Conservation (phyloP, 2,113 vertebrate genomes). For the Papio anubis region DNA sequence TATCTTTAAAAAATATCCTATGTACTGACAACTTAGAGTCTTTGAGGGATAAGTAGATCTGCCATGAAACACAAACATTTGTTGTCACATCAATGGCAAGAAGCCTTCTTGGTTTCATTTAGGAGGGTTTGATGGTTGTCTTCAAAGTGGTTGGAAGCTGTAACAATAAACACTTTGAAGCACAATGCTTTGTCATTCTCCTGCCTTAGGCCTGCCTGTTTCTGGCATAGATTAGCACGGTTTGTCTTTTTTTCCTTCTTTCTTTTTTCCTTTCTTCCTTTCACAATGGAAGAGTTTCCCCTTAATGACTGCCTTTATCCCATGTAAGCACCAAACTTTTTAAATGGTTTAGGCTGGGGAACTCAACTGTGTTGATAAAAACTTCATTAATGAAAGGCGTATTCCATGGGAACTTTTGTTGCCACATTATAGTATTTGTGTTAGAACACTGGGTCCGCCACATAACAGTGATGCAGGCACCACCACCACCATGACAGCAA, state of each 20-base stretch:
- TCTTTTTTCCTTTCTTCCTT: conserved; percentile 49
- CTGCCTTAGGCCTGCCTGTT: conserved; percentile 73
- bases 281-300: conserved; percentile 71
- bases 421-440: conserved; percentile 43
- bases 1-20: conserved; percentile 50
- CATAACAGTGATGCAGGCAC: not conserved
- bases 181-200: conserved; percentile 62
- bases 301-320: conserved; percentile 63
- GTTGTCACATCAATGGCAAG: conserved; percentile 58
- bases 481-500: not conserved
- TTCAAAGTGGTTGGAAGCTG: conserved; percentile 62
- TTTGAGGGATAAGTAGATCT: conserved; percentile 63
- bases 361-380: conserved; percentile 16
- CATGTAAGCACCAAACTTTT: conserved; percentile 65
- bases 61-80: conserved; percentile 71
- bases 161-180: conserved; percentile 76
- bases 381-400: conserved; percentile 56
- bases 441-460: conserved; percentile 44
- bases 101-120: conserved; percentile 62
- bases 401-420: conserved; percentile 23
- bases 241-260: conserved; percentile 6
- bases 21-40: conserved; percentile 23
- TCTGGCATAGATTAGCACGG: conserved; percentile 74
- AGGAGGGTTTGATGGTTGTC: conserved; percentile 68
- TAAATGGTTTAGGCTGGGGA: conserved; percentile 31